Evolutionary conservation across 2,797 vertebrate species (phyloP).

Genomic region (Danio aesculapii): DNA sequence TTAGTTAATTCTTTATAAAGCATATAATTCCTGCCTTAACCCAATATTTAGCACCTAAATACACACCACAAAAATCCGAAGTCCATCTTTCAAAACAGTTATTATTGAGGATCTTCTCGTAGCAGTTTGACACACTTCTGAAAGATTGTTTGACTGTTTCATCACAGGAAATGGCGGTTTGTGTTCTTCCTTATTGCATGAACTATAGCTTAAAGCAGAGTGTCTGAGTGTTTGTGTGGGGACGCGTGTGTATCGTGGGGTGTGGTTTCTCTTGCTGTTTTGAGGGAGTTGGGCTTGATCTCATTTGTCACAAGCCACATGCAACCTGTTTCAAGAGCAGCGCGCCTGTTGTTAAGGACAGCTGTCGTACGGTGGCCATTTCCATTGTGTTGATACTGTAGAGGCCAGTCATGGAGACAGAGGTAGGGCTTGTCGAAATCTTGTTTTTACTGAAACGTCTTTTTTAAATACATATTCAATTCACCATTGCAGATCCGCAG

Average conservation of each 20-base stretch:
- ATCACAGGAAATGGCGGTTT: slow-evolving; percentile 85
- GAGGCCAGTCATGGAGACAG: slow-evolving; percentile 76
- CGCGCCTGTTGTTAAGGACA: slow-evolving; percentile 14
- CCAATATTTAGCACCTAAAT: background rate
- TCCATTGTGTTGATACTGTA: slow-evolving; percentile 26
- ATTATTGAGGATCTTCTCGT: background rate
- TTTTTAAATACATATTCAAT: background rate
- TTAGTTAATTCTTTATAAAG: no score
- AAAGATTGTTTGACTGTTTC: slow-evolving; percentile 59
- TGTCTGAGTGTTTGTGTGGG: slow-evolving; percentile 21
- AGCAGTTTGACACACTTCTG: slow-evolving; percentile 5
- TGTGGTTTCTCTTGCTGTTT: slow-evolving; percentile 45
- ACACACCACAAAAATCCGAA: background rate
- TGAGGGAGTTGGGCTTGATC: slow-evolving; percentile 20
- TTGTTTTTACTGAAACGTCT: background rate
- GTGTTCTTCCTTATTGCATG: slow-evolving; percentile 79
- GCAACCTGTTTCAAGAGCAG: slow-evolving; percentile 45
- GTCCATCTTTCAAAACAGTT: background rate
- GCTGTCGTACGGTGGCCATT: slow-evolving; percentile 2
- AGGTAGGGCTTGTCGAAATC: slow-evolving; percentile 72
- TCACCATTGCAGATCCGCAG: background rate
- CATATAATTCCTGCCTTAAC: no score
- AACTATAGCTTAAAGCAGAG: slow-evolving; percentile 54
- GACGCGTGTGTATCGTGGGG: slow-evolving; percentile 50
- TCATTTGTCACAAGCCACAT: slow-evolving; percentile 37